Conservation (phyloP, 1,140 invertebrate species). For the Hermatobates lingyangjiaoensis region DNA sequence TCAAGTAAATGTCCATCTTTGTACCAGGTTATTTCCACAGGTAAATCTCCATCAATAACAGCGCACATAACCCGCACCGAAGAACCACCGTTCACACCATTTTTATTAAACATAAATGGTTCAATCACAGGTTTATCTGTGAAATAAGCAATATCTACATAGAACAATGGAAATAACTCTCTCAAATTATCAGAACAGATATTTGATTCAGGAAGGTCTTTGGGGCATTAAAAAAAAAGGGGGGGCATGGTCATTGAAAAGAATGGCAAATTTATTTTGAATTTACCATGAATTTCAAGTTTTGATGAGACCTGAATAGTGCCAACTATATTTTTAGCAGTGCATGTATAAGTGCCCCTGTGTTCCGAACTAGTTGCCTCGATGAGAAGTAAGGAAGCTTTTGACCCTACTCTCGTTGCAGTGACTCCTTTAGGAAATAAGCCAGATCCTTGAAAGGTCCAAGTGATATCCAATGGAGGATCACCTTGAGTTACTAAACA, state of each 20-base stretch:
- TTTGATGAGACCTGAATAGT: conserved; percentile 18
- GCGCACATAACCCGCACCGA: conserved; percentile 44
- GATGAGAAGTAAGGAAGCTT: conserved; percentile 29
- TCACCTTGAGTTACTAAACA: conserved; percentile 47
- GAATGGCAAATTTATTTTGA: no score
- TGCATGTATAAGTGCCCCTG: conserved; percentile 42
- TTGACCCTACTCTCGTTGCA: conserved; percentile 18
- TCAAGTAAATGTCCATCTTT: conserved; percentile 31
- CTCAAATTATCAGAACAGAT: not conserved
- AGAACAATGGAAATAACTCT: not conserved
- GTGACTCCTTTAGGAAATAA: conserved; percentile 17
- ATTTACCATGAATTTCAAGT: conserved; percentile 7
- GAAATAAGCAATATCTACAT: conserved; percentile 8
- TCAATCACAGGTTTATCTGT: conserved; percentile 44
- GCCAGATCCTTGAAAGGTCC: conserved; percentile 30
- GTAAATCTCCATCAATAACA: conserved; percentile 50
- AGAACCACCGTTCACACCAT: conserved; percentile 32
- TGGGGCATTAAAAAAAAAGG: not conserved
- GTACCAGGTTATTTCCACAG: conserved; percentile 46
- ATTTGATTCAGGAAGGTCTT: no score
- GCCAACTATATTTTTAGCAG: conserved; percentile 42
- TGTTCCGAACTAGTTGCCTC: conserved; percentile 26
- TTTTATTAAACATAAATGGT: conserved; percentile 38
- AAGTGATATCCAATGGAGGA: conserved; percentile 43
- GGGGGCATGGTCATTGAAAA: no score